Conservation (phyloP, 2,888 invertebrate species). For the Drosophila birchii region DNA sequence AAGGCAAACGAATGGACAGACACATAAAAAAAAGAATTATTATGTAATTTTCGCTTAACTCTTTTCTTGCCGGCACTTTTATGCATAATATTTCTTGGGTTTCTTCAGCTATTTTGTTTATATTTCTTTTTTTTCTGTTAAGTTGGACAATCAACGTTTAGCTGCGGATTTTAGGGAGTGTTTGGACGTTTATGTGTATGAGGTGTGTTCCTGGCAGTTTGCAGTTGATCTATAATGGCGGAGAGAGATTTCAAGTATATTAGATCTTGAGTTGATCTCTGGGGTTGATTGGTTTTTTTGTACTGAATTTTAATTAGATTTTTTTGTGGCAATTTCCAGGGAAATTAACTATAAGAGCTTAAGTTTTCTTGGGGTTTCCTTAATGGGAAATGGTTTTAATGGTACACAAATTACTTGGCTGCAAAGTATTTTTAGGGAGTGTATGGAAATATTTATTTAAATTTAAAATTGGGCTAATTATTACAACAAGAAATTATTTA, state of each 20-base stretch:
- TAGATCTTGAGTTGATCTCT: slow-evolving; percentile 29
- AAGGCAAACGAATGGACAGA: slow-evolving; percentile 50
- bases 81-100: slow-evolving; percentile 60
- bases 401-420: neutral
- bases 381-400: slow-evolving; percentile 1
- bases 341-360: neutral
- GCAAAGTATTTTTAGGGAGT: neutral
- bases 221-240: slow-evolving; percentile 21
- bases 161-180: slow-evolving; percentile 32
- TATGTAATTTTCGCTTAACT: slow-evolving; percentile 58
- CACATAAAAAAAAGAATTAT: slow-evolving; percentile 74
- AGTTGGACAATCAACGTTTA: slow-evolving; percentile 30
- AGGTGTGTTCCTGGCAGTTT: slow-evolving; percentile 31
- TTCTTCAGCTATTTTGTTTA: slow-evolving; percentile 37
- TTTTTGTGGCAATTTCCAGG: slow-evolving; percentile 5
- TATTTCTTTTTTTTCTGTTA: slow-evolving; percentile 18
- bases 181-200: slow-evolving; percentile 23
- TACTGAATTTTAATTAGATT: slow-evolving; percentile 19
- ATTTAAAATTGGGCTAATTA: neutral
- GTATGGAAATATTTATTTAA: neutral
- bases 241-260: slow-evolving; percentile 9
- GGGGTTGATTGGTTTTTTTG: slow-evolving; percentile 22
- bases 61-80: slow-evolving; percentile 40
- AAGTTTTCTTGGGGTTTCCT: neutral
- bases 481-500: neutral